phyloP scores from a whole-genome alignment of 1,140 invertebrate species.

The Micrasema longulum region DNA sequence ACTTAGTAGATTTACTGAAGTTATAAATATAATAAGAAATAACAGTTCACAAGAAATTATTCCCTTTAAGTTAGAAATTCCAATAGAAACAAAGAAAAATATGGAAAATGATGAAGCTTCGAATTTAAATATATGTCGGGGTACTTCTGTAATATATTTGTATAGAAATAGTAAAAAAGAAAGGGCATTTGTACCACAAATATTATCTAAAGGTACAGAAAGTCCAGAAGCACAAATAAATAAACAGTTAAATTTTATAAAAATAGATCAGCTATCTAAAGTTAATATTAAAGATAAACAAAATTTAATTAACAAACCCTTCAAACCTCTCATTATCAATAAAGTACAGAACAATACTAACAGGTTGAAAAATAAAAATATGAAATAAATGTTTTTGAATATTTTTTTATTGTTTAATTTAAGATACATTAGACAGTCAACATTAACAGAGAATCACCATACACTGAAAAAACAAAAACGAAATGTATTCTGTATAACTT shows the following conservation, averaged over 20 bases:
- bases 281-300: constrained; percentile 7
- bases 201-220: not conserved
- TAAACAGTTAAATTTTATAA: constrained; percentile 10
- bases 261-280: constrained; percentile 20
- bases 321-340: constrained; percentile 46
- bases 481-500: not conserved
- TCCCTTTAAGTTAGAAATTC: not conserved
- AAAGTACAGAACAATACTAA: constrained; percentile 47
- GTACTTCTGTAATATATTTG: constrained; percentile 23
- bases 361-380: constrained; percentile 41
- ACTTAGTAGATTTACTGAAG: constrained; percentile 7
- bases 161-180: constrained; percentile 35
- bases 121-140: not conserved
- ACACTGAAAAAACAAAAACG: constrained; percentile 7
- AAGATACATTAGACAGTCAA: constrained; percentile 51
- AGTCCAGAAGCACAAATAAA: not conserved
- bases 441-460: constrained; percentile 29
- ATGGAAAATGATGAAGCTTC: constrained; percentile 7
- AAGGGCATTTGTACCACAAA: constrained; percentile 31
- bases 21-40: constrained; percentile 16
- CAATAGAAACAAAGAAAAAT: constrained; percentile 1
- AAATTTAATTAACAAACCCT: constrained; percentile 3
- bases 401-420: constrained; percentile 44
- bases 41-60: not conserved
- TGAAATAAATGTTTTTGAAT: constrained; percentile 44